Percentiles rank a stretch among this genome's conserved stretches.
Conservation (phyloP, 2,797 vertebrate genomes). For the Cryptoblepharus egeriae region DNA sequence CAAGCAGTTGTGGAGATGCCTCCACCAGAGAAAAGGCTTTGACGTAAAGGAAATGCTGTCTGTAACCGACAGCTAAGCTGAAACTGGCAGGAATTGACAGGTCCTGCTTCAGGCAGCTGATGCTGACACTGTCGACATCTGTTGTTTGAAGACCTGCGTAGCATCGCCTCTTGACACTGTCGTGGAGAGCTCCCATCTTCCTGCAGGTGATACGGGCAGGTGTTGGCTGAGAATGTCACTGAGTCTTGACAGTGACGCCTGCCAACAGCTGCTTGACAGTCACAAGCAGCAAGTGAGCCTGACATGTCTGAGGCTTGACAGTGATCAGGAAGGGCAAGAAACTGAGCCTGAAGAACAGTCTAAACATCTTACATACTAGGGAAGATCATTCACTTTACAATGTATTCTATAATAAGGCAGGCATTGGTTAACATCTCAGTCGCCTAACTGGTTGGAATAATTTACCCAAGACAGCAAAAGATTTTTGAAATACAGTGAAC, state of each 20-base stretch:
- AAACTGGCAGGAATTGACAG: constrained; percentile 77
- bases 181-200: constrained; percentile 85
- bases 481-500: constrained; percentile 1
- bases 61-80: constrained; percentile 88
- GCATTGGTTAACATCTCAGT: background rate
- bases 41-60: constrained; percentile 68
- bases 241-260: constrained; percentile 96
- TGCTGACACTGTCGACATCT: constrained; percentile 96
- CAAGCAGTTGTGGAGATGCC: constrained; percentile 45
- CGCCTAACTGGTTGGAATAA: constrained; percentile 15
- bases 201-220: constrained; percentile 89
- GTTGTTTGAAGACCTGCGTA: constrained; percentile 78
- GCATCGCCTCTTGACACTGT: constrained; percentile 89
- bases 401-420: background rate
- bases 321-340: constrained; percentile 79
- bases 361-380: constrained; percentile 68
- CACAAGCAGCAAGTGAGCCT: constrained; percentile 76
- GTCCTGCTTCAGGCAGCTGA: constrained; percentile 80
- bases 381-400: constrained; percentile 10
- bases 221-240: constrained; percentile 75
- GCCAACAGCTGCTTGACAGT: constrained; percentile 83
- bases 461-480: background rate
- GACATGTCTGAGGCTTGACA: constrained; percentile 80
- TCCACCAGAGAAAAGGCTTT: constrained; percentile 70
- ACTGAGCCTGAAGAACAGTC: constrained; percentile 76